These are phyloP conservation scores for Proctacanthus coquilletti DNA, from an alignment of 1,140 invertebrate genomes.

Conservation along the genomic window DNA sequence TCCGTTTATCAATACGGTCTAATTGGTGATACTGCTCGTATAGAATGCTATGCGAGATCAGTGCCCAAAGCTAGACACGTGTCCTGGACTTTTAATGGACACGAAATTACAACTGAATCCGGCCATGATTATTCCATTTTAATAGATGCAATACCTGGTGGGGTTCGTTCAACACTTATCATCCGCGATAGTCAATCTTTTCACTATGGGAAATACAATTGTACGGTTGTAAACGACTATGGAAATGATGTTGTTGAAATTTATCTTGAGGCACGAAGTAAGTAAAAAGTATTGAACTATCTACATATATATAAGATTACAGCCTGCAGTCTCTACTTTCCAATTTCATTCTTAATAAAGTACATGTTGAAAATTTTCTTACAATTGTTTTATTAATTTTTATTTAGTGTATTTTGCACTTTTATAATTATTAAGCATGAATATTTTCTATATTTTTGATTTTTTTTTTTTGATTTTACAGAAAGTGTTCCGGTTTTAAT, in stretches of 20 bases:
- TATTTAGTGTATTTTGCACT: not conserved
- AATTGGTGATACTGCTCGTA: conserved; percentile 58
- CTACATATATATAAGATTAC: too few relatives aligned
- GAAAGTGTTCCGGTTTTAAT: conserved; percentile 21
- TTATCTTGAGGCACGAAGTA: conserved; percentile 72
- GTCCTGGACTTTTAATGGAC: conserved; percentile 67
- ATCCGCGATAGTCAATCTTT: conserved; percentile 65
- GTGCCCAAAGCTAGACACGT: conserved; percentile 74
- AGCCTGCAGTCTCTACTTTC: not conserved
- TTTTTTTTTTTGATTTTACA: conserved; percentile 5
- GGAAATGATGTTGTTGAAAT: conserved; percentile 76
- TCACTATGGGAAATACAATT: conserved; percentile 89
- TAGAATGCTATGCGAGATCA: conserved; percentile 78
- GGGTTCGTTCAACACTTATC: conserved; percentile 63
- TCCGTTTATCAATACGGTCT: conserved; percentile 58
- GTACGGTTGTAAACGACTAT: conserved; percentile 81
- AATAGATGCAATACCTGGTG: conserved; percentile 43
- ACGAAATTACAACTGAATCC: conserved; percentile 53
- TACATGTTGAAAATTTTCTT: conserved; percentile 1
- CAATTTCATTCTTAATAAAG: not conserved
- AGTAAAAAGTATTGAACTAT: too few relatives aligned
- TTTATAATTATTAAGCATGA: not conserved
- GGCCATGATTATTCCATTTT: conserved; percentile 46
- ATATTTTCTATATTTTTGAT: too few relatives aligned
- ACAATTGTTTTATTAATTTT: not conserved